Percentiles rank a stretch among this genome's conserved stretches.
These are phyloP conservation scores for Sceloporus tristichus DNA, from an alignment of 2,113 vertebrate genomes.

Conservation along the genomic window DNA sequence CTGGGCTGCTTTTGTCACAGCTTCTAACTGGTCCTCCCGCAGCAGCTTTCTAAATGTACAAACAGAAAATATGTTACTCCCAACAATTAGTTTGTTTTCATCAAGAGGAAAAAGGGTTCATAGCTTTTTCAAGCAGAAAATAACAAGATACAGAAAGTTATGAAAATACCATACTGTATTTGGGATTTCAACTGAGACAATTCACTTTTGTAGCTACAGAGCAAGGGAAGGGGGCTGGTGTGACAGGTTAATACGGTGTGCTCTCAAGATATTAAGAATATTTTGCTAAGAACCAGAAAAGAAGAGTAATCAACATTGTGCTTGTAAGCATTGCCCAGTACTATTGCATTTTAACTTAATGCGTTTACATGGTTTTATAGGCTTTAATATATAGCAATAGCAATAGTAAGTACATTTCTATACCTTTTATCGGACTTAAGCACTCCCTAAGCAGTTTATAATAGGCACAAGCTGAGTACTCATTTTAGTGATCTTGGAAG, in stretches of 20 bases:
- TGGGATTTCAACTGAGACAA: constrained; percentile 12
- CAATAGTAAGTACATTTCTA: too few relatives aligned
- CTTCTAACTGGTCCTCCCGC: constrained; percentile 95
- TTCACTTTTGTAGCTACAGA: constrained; percentile 21
- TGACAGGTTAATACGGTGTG: not conserved
- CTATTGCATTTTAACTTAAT: too few relatives aligned
- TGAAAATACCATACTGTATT: rapidly evolving
- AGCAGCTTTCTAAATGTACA: constrained; percentile 88
- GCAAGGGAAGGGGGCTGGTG: not conserved
- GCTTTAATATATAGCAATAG: too few relatives aligned
- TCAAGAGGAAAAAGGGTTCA: not conserved
- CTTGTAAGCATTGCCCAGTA: too few relatives aligned
- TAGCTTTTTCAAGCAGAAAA: not conserved
- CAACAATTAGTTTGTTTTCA: not conserved
- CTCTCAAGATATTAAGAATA: not conserved
- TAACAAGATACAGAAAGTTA: constrained; percentile 34
- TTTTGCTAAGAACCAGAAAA: not conserved
- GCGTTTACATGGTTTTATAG: too few relatives aligned
- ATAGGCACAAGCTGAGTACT: too few relatives aligned
- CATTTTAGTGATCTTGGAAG: too few relatives aligned
- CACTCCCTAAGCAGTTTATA: too few relatives aligned
- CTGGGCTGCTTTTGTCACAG: constrained; percentile 96
- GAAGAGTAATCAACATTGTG: not conserved
- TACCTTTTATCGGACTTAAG: too few relatives aligned
- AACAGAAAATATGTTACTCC: not conserved